Evolutionary conservation across 2,797 vertebrate species (phyloP), one percentile per base, ranked within the genome.

Genomic region (Hybognathus amarus): DNA sequence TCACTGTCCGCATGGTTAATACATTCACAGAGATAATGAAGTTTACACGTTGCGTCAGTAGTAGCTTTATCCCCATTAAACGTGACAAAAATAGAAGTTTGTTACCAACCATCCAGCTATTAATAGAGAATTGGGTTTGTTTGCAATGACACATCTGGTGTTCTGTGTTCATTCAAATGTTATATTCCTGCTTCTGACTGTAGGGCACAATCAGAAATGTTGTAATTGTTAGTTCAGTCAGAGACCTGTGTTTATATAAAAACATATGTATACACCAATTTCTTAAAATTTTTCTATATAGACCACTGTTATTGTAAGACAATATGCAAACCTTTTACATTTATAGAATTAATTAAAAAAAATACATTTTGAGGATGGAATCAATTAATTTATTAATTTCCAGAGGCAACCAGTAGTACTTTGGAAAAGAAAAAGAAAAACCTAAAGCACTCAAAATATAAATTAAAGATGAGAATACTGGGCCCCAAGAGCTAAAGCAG

Each of bases 1-100:
- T 67, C 83, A 81, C 40, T 88, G 88, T 81, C 85, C 87, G 47
- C 68, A 59, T 38, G 77, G 85, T 86, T 86, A 71, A 24, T 59
- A 78, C 66, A 67, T 69, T 54, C 33, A 61, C n/a, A 33, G 20
- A 83, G 84, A 87, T 88, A 86, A 81, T 64, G 56, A 66, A 24
- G 69, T 63, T 75, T 67, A 61, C 27, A 36, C n/a, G 40, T 85
- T 87, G 83, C 83, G 61, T 87, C 83, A 89, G 47, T 80, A 56
- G 30, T 50, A 47, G 76, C 61, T 79, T n/a, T 63, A 33, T 80
- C 71, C 52, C 59, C 68, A 79, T 68, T 71, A 69, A 84, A 84
- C 52, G 33, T 80, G 68, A 83, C 64, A 82, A 86, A 87, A 86
- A 88, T 88, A 88, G 70, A 54, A 67, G 54, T 68, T 42, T 33